Evolutionary conservation across 2,888 invertebrate genomes (phyloP), one percentile per base, ranked within the genome.

Genomic region (Carabus problematicus): DNA sequence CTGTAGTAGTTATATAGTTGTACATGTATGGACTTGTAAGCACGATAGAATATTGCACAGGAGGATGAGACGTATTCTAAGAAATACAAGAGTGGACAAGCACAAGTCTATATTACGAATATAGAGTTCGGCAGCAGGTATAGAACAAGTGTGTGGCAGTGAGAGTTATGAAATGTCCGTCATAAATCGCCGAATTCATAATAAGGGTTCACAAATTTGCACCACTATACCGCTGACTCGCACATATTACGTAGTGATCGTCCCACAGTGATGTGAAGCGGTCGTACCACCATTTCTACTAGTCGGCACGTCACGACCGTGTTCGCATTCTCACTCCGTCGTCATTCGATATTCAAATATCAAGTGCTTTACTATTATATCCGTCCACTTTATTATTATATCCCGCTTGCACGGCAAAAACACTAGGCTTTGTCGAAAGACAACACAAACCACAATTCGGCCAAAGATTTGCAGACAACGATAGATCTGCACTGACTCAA

Each of bases 151-250:
- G 64, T 64, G 52, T 64, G 64, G 55, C 64, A 64, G 55, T 49
- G 45, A 55, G 64, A 64, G 64, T 64, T 64, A 64, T 64, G 64
- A 64, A 64, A 64, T 56, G 52, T 52, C 67, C 60, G 41, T 67
- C 67, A 67, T 67, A 67, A 67, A 67, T 67, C 67, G 67, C 60
- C 67, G 60, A 67, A 67, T 67, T 67, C 67, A 67, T 67, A 67
- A 67, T 60, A 67, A 67, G 60, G 67, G 67, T 67, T 67, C 52
- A 54, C 59, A 67, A 66, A 67, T 67, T 67, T 67, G 59, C 67
- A 67, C 67, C 67, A 60, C 60, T 60, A 60, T 67, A 67, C 47
- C 67, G 67, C 67, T 67, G 67, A 67, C 67, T 67, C 60, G 52
- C 60, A 60, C 67, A 67, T 67, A 67, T 67, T 67, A 60, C 67